Conservation (phyloP, 2,888 invertebrate genomes). For the Chrysolina americana region DNA sequence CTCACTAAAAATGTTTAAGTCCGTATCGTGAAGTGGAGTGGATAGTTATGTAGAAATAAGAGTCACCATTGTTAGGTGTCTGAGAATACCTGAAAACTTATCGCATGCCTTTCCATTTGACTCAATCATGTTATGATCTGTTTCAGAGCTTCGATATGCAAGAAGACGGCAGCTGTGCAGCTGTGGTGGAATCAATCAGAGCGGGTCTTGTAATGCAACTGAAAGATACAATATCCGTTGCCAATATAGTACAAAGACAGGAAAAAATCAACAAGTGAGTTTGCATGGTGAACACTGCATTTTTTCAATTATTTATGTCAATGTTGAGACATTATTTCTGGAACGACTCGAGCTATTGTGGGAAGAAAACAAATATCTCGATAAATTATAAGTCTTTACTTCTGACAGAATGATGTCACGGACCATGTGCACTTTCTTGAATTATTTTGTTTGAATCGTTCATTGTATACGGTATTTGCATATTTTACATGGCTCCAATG, state of each 20-base stretch:
- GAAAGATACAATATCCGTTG: slow-evolving; percentile 84
- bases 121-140: not conserved
- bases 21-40: too few relatives aligned
- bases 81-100: too few relatives aligned
- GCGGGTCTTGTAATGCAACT: slow-evolving; percentile 90
- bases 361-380: slow-evolving; percentile 32
- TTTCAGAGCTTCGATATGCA: slow-evolving; percentile 74
- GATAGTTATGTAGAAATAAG: too few relatives aligned
- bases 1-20: too few relatives aligned
- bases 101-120: too few relatives aligned
- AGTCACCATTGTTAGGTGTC: too few relatives aligned
- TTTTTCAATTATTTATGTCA: slow-evolving; percentile 34
- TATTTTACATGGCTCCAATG: slow-evolving; percentile 1
- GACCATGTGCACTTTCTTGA: slow-evolving; percentile 33
- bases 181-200: slow-evolving; percentile 85
- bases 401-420: slow-evolving; percentile 46
- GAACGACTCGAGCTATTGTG: slow-evolving; percentile 16
- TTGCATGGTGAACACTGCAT: not conserved
- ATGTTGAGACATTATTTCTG: slow-evolving; percentile 39
- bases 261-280: slow-evolving; percentile 82
- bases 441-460: slow-evolving; percentile 29
- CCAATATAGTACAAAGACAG: slow-evolving; percentile 80
- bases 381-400: slow-evolving; percentile 45
- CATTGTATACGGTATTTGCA: not conserved
- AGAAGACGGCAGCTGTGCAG: slow-evolving; percentile 85